Evolutionary conservation across 2,888 invertebrate genomes (phyloP).

Genomic region (Synergus japonicus): DNA sequence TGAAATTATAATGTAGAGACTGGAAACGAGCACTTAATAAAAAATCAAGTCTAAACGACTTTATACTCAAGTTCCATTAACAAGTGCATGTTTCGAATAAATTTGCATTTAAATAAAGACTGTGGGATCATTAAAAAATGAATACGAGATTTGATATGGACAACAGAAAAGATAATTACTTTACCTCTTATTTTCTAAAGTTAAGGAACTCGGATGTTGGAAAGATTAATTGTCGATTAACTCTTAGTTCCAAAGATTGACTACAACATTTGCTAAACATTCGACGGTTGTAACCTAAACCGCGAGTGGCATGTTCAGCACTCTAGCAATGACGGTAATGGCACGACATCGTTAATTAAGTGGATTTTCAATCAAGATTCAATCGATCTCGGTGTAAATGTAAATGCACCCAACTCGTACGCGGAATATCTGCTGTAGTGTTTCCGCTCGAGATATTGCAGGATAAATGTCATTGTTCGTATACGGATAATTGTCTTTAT

Average conservation of each 20-base stretch:
- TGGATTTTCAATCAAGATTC: slow-evolving; percentile 74
- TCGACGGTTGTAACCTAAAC: slow-evolving; percentile 32
- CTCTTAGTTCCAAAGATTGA: slow-evolving; percentile 22
- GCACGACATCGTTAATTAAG: slow-evolving; percentile 69
- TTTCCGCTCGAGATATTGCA: slow-evolving; percentile 23
- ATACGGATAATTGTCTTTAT: background rate
- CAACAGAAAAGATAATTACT: too few relatives aligned
- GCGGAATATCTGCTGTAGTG: slow-evolving; percentile 6
- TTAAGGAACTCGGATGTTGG: background rate
- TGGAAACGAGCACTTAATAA: slow-evolving; percentile 1
- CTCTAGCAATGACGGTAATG: slow-evolving; percentile 68
- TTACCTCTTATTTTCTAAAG: background rate
- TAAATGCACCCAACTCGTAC: slow-evolving; percentile 63
- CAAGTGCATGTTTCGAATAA: slow-evolving; percentile 24
- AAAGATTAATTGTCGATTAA: slow-evolving; percentile 28
- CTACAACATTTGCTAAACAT: slow-evolving; percentile 36
- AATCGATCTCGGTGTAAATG: slow-evolving; percentile 74
- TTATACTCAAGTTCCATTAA: slow-evolving; percentile 31
- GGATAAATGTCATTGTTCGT: background rate
- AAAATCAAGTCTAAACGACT: slow-evolving; percentile 14
- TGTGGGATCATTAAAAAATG: background rate
- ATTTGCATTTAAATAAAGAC: slow-evolving; percentile 33
- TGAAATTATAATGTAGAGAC: slow-evolving; percentile 16
- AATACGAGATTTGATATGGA: background rate
- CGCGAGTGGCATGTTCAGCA: slow-evolving; percentile 25